Base-by-base conservation (phyloP, 2,797 vertebrate genomes). In the Tenualosa ilisha region DNA sequence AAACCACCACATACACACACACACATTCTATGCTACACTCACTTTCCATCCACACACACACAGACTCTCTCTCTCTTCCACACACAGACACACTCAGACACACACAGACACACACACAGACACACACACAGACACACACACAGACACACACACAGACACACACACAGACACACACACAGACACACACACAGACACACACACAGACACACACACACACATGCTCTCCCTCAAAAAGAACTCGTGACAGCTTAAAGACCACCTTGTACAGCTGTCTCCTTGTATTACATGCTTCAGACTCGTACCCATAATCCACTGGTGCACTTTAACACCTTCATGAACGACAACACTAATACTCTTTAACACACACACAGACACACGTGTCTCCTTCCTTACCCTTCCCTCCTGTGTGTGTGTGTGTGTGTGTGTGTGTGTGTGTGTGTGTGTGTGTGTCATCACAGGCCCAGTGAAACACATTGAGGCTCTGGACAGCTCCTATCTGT, bases 231-330 rank as follows among this genome's bases (percentile, higher is more conserved):
- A 31, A 40, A 2, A 75, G 15, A 37, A 75, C 13, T 75, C 68
- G 40, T 75, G 68, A 75, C 68, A 43, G 68, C 68, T 75, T 75
- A 75, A 75, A 75, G 68, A 75, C 13, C 82, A 82, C 51, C 82
- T 82, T 54, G 51, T 54, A 83, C 56, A 13, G 49, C 37, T 68
- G 82, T 17, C 56, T 63, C 8, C 63, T 83, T 40, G 46, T 11
- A 75, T 75, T 75, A 75, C 68, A 75, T 31, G 68, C 68, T 40
- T 75, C 68, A 20, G 68, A 75, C 31, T 37, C 12, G 3, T 75
- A 75, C 68, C 68, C 68, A 43, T 75, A 75, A 75, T 75, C 68
- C 68, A 40, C 68, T 20, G 37, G 13, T 75, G 68, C 68, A 75
- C 68, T 40, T 75, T 37, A 75, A 75, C 68, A 40, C 68, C 68